Base-by-base conservation (phyloP, 1,140 invertebrate species). In the Cyclina sinensis region DNA sequence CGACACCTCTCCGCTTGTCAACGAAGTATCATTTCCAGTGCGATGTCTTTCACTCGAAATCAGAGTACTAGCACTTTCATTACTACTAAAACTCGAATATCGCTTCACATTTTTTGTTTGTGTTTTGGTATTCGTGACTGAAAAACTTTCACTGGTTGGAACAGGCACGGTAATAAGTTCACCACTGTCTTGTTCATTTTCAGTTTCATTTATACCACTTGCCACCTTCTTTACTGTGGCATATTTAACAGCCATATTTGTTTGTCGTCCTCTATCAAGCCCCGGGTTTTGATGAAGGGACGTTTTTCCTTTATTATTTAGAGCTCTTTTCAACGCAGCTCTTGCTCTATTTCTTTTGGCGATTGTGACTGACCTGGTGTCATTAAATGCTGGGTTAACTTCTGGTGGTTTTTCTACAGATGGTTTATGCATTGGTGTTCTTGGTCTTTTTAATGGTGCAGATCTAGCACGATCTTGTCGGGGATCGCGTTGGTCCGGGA, bases 1-100 rank as follows among this genome's bases (percentile, higher is more conserved):
- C 9, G 92, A 91, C 5, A 93, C 51, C 65, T 94, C 94, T 16
- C 91, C 92, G 79, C 93, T 94, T 21, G 92, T 94, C 0, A 93
- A 54, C 1, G 94, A 94, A 27, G 86, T 88, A 86, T 91, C 90
- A 7, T 76, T 65, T 18, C 32, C n/a, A 7, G 81, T 86, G 48
- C 78, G 62, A 2, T 74, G 48, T 16, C 80, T 68, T 39, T 80
- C 80, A 79, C 65, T 89, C n/a, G 81, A 90, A 24, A 79, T 81
- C 27, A 88, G 81, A 79, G 91, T 93, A 65, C 88, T 89, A 27
- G 81, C 89, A 82, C 91, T 93, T 82, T 92, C 92, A 82, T 90
- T 91, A 73, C 92, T 93, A 65, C 92, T 92, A 39, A 94, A 93
- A 87, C 91, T 93, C 30, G 90, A 91, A 79, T 86, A 91, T 18